Evolutionary conservation across 1,140 invertebrate genomes (phyloP).

Genomic region (Adoxophyes honmai): DNA sequence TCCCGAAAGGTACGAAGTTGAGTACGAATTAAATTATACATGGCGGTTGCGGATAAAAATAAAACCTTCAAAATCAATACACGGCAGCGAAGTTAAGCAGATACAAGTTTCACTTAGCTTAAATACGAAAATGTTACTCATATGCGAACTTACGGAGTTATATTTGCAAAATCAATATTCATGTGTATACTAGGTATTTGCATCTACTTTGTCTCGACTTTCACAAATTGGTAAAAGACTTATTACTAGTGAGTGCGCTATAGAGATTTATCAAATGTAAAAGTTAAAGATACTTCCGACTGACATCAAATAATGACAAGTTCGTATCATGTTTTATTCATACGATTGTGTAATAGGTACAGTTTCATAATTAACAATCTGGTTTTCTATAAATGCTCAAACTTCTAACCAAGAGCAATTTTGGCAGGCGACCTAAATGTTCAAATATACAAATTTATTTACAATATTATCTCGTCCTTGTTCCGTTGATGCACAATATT

Average conservation of each 20-base stretch:
- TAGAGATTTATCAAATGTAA: too few species aligned
- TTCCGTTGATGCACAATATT: conserved; percentile 27
- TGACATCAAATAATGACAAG: too few species aligned
- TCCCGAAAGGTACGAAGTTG: too few species aligned
- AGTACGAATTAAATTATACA: too few species aligned
- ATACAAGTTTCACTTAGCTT: too few species aligned
- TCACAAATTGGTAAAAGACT: not conserved
- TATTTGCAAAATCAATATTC: conserved; percentile 13
- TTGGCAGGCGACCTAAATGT: too few species aligned
- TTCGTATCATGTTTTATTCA: not conserved
- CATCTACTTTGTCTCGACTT: conserved; percentile 2
- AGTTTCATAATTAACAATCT: not conserved
- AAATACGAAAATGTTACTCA: not conserved
- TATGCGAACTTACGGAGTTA: not conserved
- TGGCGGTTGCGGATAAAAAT: too few species aligned
- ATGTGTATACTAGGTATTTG: not conserved
- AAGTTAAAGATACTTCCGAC: too few species aligned
- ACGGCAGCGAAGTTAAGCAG: too few species aligned
- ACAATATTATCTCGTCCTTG: conserved; percentile 1
- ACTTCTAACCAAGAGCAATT: too few species aligned
- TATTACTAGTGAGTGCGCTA: not conserved
- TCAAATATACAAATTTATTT: not conserved
- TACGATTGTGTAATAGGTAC: not conserved
- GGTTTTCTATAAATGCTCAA: too few species aligned
- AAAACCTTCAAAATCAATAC: too few species aligned